Evolutionary conservation across 2,888 invertebrate species (phyloP).

Genomic region (Camponotus fellah): DNA sequence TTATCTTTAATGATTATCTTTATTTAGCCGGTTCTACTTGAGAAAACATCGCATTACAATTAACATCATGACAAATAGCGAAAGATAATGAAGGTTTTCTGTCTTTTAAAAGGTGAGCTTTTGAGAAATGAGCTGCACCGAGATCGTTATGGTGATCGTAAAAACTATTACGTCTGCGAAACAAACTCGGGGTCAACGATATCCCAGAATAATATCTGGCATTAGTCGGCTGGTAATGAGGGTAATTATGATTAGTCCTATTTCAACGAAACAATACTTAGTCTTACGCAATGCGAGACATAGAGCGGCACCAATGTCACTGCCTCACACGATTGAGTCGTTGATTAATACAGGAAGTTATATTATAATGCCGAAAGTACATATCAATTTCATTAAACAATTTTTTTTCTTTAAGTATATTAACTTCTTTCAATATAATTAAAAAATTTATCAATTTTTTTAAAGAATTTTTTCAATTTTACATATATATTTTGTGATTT

Average conservation of each 20-base stretch:
- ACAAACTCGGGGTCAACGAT: conserved; percentile 63
- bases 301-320: conserved; percentile 67
- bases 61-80: conserved; percentile 26
- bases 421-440: not conserved
- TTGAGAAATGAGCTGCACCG: conserved; percentile 37
- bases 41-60: conserved; percentile 13
- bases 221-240: conserved; percentile 61
- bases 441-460: not conserved
- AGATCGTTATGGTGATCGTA: conserved; percentile 31
- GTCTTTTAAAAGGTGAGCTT: conserved; percentile 41
- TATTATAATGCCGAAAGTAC: not conserved
- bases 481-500: not conserved
- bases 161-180: conserved; percentile 43
- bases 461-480: not conserved
- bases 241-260: conserved; percentile 63
- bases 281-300: conserved; percentile 52
- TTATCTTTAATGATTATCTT: conserved; percentile 5
- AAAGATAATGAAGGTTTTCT: conserved; percentile 38
- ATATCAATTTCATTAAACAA: not conserved
- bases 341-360: conserved; percentile 11
- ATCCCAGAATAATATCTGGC: conserved; percentile 60
- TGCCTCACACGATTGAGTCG: conserved; percentile 58
- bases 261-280: conserved; percentile 62
- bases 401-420: not conserved
- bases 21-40: not conserved